A percentile compares a stretch with the other conserved stretches of the same genome.
phyloP scores from a whole-genome alignment of 2,888 invertebrate species.

The Drosophila falleni region DNA sequence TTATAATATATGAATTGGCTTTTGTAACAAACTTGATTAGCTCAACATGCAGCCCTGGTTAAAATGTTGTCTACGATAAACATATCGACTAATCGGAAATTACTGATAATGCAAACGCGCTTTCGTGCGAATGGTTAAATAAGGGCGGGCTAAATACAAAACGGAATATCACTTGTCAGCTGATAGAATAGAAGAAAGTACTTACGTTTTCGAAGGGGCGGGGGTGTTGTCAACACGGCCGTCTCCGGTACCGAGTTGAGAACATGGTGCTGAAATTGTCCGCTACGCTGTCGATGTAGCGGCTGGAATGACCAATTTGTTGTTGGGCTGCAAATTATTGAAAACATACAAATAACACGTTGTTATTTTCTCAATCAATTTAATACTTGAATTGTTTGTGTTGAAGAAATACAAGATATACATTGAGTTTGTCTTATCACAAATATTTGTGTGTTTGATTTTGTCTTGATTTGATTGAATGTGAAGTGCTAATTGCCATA shows the following conservation, averaged over 20 bases:
- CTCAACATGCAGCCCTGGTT: constrained; percentile 36
- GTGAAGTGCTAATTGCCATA: constrained; percentile 71
- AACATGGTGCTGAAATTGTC: constrained; percentile 67
- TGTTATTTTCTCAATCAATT: constrained; percentile 53
- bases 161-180: background rate
- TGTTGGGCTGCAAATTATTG: constrained; percentile 61
- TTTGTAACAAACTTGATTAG: background rate
- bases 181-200: constrained; percentile 16
- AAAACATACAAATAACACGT: constrained; percentile 37
- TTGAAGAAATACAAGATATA: constrained; percentile 7
- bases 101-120: constrained; percentile 5
- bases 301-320: constrained; percentile 82
- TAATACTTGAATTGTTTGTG: constrained; percentile 33
- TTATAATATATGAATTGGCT: background rate
- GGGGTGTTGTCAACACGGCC: constrained; percentile 66
- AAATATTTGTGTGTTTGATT: constrained; percentile 64
- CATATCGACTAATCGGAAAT: constrained; percentile 36
- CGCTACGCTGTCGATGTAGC: constrained; percentile 70
- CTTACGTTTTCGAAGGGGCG: constrained; percentile 69
- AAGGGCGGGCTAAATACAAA: constrained; percentile 35
- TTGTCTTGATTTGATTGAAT: constrained; percentile 67
- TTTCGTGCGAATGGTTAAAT: constrained; percentile 28
- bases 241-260: constrained; percentile 73
- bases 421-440: constrained; percentile 60
- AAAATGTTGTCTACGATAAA: background rate